phyloP scores from a whole-genome alignment of 30 jellyfish, hydroid and myxozoan genomes.

The Catostylus mosaicus region DNA sequence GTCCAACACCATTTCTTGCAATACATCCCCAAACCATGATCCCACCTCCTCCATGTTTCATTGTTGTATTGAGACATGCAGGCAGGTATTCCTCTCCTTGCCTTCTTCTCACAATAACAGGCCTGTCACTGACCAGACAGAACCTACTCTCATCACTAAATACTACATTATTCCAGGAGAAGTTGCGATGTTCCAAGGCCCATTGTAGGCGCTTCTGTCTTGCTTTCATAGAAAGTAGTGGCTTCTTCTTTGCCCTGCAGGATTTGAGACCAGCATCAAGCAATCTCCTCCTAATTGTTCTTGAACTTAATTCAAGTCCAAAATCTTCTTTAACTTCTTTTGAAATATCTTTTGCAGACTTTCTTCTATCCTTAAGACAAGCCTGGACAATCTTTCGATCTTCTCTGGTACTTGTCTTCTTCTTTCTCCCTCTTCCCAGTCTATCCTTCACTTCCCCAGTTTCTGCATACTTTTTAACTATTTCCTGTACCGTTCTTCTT shows the following conservation, averaged over 20 bases:
- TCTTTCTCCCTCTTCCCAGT: conserved; percentile 10
- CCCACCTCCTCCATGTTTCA: conserved; percentile 38
- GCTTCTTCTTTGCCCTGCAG: conserved; percentile 4
- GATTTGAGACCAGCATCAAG: not conserved
- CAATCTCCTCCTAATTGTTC: conserved; percentile 1
- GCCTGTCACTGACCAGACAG: not conserved
- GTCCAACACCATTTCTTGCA: conserved; percentile 16
- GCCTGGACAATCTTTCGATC: not conserved
- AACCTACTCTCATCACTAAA: conserved; percentile 5
- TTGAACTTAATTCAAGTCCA: conserved; percentile 16
- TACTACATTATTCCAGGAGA: not conserved
- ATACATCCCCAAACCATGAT: conserved; percentile 30
- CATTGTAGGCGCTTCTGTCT: conserved; percentile 15
- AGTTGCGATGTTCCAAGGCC: not conserved
- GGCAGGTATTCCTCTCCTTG: not conserved
- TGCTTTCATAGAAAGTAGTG: not conserved
- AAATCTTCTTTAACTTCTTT: not conserved
- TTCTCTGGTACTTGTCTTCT: not conserved
- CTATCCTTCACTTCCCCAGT: conserved; percentile 12
- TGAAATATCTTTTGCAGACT: not conserved
- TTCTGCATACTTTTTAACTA: not conserved
- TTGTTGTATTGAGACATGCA: not conserved
- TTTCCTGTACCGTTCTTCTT: conserved; percentile 5
- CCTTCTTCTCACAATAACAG: not conserved
- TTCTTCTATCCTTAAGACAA: not conserved